Conservation (phyloP, 2,113 vertebrate genomes). For the Mobula birostris region DNA sequence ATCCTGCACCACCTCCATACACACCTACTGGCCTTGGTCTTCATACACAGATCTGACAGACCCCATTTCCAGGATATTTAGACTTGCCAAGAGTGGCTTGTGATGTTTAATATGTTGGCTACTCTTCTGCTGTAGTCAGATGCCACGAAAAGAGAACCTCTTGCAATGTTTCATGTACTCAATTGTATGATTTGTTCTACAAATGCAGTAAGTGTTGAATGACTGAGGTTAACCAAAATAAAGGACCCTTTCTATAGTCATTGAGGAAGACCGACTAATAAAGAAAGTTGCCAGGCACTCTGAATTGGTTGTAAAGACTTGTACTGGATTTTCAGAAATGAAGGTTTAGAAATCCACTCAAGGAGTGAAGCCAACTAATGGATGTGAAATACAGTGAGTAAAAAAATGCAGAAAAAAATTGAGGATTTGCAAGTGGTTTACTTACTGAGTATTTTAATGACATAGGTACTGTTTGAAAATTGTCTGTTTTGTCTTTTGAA, state of each 20-base stretch:
- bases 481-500: conserved; percentile 37
- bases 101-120: conserved; percentile 18
- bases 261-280: neutral
- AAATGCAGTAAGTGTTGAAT: conserved; percentile 7
- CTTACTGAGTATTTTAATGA: conserved; percentile 30
- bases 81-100: conserved; percentile 27
- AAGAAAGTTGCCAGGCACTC: neutral
- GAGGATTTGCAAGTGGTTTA: conserved; percentile 27
- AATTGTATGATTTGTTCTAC: conserved; percentile 20
- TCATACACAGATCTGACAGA: conserved; percentile 54
- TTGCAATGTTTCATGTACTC: conserved; percentile 20
- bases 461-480: conserved; percentile 20
- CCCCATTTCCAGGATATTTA: neutral
- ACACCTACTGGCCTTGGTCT: conserved; percentile 63
- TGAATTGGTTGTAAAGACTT: neutral
- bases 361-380: conserved; percentile 10
- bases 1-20: conserved; percentile 63
- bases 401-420: neutral
- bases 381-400: conserved; percentile 18
- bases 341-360: neutral
- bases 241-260: neutral
- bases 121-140: conserved; percentile 26
- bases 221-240: conserved; percentile 22
- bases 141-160: conserved; percentile 27
- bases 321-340: neutral